Evolutionary conservation across 2,113 vertebrate species (phyloP).

Genomic region (Anolis carolinensis): DNA sequence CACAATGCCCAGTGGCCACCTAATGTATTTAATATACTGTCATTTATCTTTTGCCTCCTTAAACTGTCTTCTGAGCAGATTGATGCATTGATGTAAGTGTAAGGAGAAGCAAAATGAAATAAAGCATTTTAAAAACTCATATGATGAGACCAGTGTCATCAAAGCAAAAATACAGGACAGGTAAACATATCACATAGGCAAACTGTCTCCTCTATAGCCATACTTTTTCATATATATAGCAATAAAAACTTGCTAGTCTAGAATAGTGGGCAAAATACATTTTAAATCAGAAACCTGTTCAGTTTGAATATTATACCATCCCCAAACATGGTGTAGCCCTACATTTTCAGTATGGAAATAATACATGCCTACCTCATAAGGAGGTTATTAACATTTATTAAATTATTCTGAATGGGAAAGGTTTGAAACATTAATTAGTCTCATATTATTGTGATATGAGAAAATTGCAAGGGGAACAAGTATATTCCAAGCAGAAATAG

Average conservation of each 20-base stretch:
- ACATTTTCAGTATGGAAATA: neutral
- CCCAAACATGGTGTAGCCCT: neutral
- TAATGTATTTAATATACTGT: neutral
- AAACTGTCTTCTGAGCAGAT: neutral
- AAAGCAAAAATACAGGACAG: neutral
- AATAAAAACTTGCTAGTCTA: neutral
- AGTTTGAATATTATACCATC: neutral
- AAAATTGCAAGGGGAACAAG: constrained; percentile 39
- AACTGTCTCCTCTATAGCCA: neutral
- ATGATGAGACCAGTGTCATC: no score
- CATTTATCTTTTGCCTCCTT: neutral
- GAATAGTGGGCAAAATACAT: no score
- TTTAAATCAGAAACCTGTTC: neutral
- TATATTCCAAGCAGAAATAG: constrained; percentile 57
- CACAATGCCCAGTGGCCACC: no score
- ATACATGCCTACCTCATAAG: neutral
- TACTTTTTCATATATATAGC: neutral
- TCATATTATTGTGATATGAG: constrained; percentile 49
- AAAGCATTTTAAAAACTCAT: neutral
- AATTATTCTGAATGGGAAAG: neutral
- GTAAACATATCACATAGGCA: neutral
- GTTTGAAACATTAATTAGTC: neutral
- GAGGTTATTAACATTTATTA: neutral
- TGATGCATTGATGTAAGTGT: neutral
- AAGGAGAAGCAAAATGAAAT: neutral